Base-by-base conservation (phyloP, 2,797 vertebrate species). In the Zenarchopterus dispar region DNA sequence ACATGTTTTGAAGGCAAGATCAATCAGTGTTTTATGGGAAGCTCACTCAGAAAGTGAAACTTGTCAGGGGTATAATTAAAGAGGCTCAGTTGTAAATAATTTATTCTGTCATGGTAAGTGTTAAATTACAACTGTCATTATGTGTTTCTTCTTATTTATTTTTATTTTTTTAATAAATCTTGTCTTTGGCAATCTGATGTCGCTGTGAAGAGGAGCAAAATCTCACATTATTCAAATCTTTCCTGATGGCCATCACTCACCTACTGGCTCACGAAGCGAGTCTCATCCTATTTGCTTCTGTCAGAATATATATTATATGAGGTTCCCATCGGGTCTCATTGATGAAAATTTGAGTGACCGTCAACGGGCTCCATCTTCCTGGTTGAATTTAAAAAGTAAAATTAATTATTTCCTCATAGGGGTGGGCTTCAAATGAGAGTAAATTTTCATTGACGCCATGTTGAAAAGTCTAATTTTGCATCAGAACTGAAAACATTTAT, bases 211-310 rank as follows among this genome's bases (percentile, higher is more conserved):
- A 50, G 9, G 24, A 45, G 42, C 6, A 52, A 43, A 52, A 19
- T 18, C 24, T 22, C 49, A 18, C n/a, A 44, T 48, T 44, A 71
- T 59, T 65, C 26, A 58, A 19, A 33, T 7, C 21, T 36, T 71
- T 48, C 15, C n/a, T 57, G 31, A 28, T 36, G 6, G 8, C 22
- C 45, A 42, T 41, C 23, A n/a, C 21, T 36, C 60, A 53, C n/a
- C 55, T 28, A 19, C 15, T 44, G 5, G 8, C 24, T 72, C n/a
- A 54, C 6, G n/a, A 26, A 15, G 36, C 4, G 2, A n/a, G 22
- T 2, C 4, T 13, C 15, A 5, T 17, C 1, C 58, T 19, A 6
- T 28, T n/a, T 24, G 7, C 18, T 10, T 48, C 43, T 55, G 22
- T 47, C 9, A 2, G 11, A 2, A 36, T 36, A 36, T 36, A 15